Evolutionary conservation across 1,140 invertebrate genomes (phyloP).

Genomic region (Lepidostoma basale): DNA sequence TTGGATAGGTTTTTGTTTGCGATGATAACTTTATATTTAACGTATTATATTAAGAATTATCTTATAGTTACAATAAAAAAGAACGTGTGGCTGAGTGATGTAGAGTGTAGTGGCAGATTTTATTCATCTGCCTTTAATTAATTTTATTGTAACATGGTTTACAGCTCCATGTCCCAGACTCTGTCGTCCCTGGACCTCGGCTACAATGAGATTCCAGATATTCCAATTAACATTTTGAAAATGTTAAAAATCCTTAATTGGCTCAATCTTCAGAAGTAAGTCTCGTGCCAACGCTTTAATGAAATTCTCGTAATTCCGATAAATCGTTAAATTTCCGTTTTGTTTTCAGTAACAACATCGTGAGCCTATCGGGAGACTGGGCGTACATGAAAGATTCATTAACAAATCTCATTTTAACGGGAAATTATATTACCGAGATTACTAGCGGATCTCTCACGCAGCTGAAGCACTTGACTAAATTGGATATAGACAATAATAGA

Average conservation of each 20-base stretch:
- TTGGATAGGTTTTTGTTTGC: no score
- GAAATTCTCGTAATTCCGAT: neutral
- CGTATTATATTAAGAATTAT: no score
- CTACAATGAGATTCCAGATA: constrained; percentile 72
- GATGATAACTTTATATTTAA: no score
- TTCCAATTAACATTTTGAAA: constrained; percentile 69
- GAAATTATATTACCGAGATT: constrained; percentile 78
- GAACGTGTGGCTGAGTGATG: no score
- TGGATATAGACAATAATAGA: constrained; percentile 78
- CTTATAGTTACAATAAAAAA: no score
- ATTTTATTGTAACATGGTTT: constrained; percentile 15
- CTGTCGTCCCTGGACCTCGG: constrained; percentile 75
- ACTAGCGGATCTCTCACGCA: constrained; percentile 58
- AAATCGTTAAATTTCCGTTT: neutral
- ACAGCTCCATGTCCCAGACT: constrained; percentile 66
- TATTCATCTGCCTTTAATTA: neutral
- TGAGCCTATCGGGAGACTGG: constrained; percentile 64
- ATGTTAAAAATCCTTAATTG: constrained; percentile 72
- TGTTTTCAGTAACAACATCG: constrained; percentile 53
- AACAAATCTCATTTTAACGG: constrained; percentile 80
- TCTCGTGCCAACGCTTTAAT: constrained; percentile 3
- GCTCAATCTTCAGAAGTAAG: constrained; percentile 78
- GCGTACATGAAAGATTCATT: constrained; percentile 74
- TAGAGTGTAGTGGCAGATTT: no score
- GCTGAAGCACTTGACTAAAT: constrained; percentile 70